These are phyloP conservation scores for Columba livia DNA, from an alignment of 2,113 vertebrate species.

Conservation along the genomic window DNA sequence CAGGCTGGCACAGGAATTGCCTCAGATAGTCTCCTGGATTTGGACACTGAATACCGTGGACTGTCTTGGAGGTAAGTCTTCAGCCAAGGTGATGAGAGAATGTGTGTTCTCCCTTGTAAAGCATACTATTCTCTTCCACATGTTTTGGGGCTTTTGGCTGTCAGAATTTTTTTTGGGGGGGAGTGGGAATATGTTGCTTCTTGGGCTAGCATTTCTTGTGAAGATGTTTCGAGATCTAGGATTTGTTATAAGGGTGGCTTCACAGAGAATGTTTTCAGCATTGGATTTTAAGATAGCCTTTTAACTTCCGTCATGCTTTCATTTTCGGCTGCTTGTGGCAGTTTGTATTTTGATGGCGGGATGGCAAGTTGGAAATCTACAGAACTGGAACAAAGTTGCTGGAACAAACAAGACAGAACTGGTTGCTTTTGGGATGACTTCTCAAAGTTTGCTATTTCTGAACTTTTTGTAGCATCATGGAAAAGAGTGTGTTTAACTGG, in stretches of 20 bases:
- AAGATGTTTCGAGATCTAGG: background rate
- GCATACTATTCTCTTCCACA: background rate
- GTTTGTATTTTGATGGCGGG: background rate
- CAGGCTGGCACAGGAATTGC: slow-evolving; percentile 89
- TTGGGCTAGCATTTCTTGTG: background rate
- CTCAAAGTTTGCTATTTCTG: background rate
- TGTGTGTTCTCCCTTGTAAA: background rate
- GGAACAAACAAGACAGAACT: background rate
- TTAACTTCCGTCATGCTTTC: background rate
- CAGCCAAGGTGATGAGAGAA: background rate
- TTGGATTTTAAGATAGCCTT: background rate
- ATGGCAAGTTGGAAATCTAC: background rate
- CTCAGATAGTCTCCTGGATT: slow-evolving; percentile 76
- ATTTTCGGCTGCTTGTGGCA: background rate
- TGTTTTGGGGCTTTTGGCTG: background rate
- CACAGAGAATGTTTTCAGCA: background rate
- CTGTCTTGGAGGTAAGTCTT: slow-evolving; percentile 87
- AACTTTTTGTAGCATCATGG: background rate
- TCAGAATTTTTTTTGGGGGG: background rate
- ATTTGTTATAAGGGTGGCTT: background rate
- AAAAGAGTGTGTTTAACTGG: background rate
- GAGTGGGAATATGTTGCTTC: background rate
- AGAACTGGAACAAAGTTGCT: background rate
- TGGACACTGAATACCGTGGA: slow-evolving; percentile 83
- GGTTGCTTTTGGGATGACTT: background rate